Conservation (phyloP, 2,113 vertebrate genomes). For the Pipra filicauda region DNA sequence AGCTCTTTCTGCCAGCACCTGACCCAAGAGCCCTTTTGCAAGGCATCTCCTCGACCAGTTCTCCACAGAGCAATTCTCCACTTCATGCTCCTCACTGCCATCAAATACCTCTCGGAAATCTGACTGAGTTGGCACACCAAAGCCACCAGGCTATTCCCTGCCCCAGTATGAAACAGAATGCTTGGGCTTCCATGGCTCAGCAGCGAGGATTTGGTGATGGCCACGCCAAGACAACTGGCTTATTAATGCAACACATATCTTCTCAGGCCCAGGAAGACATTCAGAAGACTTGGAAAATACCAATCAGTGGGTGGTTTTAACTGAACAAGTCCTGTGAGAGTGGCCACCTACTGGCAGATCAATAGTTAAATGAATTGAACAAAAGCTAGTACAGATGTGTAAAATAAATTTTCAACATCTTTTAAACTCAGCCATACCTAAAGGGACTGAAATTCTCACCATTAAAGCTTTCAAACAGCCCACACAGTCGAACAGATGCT, state of each 20-base stretch:
- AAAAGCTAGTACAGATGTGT: not conserved
- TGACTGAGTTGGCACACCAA: not conserved
- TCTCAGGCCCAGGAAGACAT: not conserved
- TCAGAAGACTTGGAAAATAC: not conserved
- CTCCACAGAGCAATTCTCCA: not conserved
- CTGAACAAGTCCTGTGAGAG: not conserved
- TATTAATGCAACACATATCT: fast-evolving
- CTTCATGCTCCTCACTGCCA: not conserved
- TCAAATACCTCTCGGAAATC: not conserved
- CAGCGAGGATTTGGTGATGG: not conserved
- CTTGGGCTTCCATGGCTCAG: not conserved
- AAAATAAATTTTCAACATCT: not conserved
- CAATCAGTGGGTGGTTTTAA: not conserved
- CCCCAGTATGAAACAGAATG: fast-evolving
- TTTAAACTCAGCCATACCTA: not conserved
- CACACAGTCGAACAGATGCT: not conserved
- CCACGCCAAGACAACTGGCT: fast-evolving
- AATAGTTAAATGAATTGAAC: fast-evolving
- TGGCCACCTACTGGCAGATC: not conserved
- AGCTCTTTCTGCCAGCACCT: not conserved
- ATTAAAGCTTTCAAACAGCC: not conserved
- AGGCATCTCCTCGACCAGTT: not conserved
- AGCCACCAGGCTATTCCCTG: not conserved
- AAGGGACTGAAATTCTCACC: not conserved
- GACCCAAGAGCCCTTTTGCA: not conserved